Conservation (phyloP, 2,113 vertebrate genomes). For the Apaloderma vittatum region DNA sequence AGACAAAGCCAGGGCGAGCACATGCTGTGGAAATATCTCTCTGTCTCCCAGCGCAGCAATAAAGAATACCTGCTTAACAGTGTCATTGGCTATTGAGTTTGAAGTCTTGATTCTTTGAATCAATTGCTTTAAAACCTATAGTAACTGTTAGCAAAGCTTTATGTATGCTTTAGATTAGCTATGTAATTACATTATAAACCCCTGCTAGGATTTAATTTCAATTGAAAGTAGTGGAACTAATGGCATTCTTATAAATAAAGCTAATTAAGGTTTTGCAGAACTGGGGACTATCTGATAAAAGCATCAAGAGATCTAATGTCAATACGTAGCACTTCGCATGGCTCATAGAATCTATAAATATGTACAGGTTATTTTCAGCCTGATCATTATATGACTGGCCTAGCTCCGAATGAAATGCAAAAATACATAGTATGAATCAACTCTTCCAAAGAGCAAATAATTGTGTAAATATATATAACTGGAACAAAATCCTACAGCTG, state of each 20-base stretch:
- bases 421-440: conserved; percentile 6
- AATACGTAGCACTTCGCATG: background rate
- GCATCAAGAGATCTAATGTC: background rate
- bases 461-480: conserved; percentile 29
- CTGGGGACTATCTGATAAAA: background rate
- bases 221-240: background rate
- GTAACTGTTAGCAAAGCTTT: background rate
- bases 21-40: too few relatives aligned
- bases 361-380: background rate
- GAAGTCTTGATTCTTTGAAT: too few relatives aligned
- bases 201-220: background rate
- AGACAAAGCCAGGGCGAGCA: too few relatives aligned
- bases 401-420: background rate
- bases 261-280: conserved; percentile 1
- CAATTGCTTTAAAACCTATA: background rate
- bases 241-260: conserved; percentile 23
- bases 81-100: too few relatives aligned
- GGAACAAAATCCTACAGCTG: conserved; percentile 18
- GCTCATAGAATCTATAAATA: background rate
- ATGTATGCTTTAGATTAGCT: background rate
- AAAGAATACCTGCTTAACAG: too few relatives aligned
- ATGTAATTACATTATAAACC: background rate
- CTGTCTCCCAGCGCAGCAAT: too few relatives aligned
- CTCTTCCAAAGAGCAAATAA: conserved; percentile 26
- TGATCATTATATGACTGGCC: background rate